Evolutionary conservation across 2,113 vertebrate species (phyloP).

Genomic region (Syngnathoides biaculeatus): DNA sequence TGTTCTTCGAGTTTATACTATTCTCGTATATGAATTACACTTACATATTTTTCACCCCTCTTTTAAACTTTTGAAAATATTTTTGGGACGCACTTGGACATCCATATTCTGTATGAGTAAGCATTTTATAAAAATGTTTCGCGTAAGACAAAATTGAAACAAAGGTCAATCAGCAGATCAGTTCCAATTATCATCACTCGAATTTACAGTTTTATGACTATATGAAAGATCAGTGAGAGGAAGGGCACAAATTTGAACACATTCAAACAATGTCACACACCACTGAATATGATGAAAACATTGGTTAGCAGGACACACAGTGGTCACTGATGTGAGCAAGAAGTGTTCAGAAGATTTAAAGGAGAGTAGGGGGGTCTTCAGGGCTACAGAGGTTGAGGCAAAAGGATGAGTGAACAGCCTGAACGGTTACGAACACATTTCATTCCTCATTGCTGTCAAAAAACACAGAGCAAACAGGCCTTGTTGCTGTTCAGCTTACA

Average conservation of each 20-base stretch:
- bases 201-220: background rate
- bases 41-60: too few relatives aligned
- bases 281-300: slow-evolving; percentile 27
- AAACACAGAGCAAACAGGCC: slow-evolving; percentile 49
- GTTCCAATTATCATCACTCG: background rate
- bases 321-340: slow-evolving; percentile 38
- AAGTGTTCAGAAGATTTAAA: slow-evolving; percentile 16
- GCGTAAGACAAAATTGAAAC: background rate
- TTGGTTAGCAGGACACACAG: slow-evolving; percentile 45
- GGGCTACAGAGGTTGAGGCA: slow-evolving; percentile 38
- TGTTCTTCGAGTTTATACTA: too few relatives aligned
- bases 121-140: background rate
- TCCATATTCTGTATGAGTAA: background rate
- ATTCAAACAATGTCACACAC: slow-evolving; percentile 16
- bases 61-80: background rate
- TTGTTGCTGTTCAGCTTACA: slow-evolving; percentile 25
- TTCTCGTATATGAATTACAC: too few relatives aligned
- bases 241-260: slow-evolving; percentile 13
- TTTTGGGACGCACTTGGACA: background rate
- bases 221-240: slow-evolving; percentile 1
- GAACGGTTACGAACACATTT: slow-evolving; percentile 48
- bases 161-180: background rate
- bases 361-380: slow-evolving; percentile 8
- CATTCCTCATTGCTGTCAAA: slow-evolving; percentile 55
- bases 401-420: slow-evolving; percentile 51